Base-by-base conservation (phyloP, 2,797 vertebrate species). In the Sus cebifrons region DNA sequence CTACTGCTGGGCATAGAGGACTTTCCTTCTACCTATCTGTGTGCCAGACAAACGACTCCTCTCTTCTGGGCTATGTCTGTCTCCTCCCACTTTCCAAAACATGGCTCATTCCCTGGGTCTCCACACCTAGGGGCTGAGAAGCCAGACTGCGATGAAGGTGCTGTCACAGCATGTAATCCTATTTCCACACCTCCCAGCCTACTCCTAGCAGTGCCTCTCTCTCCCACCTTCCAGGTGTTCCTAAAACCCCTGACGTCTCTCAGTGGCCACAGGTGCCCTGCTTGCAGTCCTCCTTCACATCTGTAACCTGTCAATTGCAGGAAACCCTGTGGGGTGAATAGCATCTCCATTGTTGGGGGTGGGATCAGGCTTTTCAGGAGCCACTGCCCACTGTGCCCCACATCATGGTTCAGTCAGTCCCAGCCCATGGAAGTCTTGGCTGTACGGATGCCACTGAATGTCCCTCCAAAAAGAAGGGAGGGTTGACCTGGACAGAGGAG, bases 201-300 rank as follows among this genome's bases (percentile, higher is more conserved):
- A 9, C 29, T 40, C 49, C 2, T 4, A 0, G n/a, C 1, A 5
- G 18, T 40, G 8, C 27, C 29, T 32, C 18, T 85, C 60, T 40
- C n/a, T 91, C 68, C 36, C 29, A 70, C 71, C 70, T 81, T 20
- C 52, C 82, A 81, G 81, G 54, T 83, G 54, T 71, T 56, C 27
- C 3, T 8, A 54, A 58, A 75, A 36, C 14, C 49, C 44, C 32
- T 23, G 54, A 27, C 23, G 7, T 36, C 25, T 7, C 78, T 92
- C 10, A 0, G 25, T 36, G 21, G 32, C 65, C 67, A 16, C 25
- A 89, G 81, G 29, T 54, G 64, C 36, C 54, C 29, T 29, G 10
- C 27, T 86, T 52, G 4, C 20, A 7, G 78, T 52, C 62, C 27
- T 36, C 12, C 27, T 29, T 68, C 32, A 89, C 87, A 52, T 25